Evolutionary conservation across 37 sponge, comb jelly and placozoan species (phyloP).

Genomic region (Spongia lamella): DNA sequence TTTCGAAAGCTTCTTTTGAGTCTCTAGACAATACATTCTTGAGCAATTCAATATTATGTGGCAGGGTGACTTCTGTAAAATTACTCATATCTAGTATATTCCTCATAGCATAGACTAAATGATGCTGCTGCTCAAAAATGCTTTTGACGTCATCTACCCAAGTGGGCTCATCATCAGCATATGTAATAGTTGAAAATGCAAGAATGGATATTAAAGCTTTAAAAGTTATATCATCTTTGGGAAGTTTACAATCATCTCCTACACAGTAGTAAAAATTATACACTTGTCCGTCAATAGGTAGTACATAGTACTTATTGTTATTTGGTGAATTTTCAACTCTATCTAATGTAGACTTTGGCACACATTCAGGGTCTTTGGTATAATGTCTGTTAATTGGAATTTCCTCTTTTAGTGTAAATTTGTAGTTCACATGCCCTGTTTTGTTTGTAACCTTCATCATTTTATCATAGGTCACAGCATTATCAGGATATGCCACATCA

Average conservation of each 20-base stretch:
- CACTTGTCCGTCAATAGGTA: constrained; percentile 63
- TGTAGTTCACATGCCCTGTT: neutral
- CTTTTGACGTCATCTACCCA: constrained; percentile 41
- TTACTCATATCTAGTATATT: constrained; percentile 23
- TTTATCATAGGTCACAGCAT: neutral
- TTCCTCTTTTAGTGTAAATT: neutral
- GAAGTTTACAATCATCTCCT: neutral
- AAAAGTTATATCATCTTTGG: neutral
- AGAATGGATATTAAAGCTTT: neutral
- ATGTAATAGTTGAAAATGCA: neutral
- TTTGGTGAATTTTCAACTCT: neutral
- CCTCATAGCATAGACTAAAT: constrained; percentile 14
- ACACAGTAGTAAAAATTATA: constrained; percentile 32
- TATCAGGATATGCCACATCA: neutral
- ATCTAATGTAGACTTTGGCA: neutral
- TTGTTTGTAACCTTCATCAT: neutral
- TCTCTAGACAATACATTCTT: neutral
- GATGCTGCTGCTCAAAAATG: constrained; percentile 48
- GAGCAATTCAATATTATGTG: constrained; percentile 11
- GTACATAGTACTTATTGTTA: neutral
- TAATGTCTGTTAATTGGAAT: neutral
- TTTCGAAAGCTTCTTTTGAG: neutral
- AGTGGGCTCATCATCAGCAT: constrained; percentile 1
- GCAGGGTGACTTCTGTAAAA: constrained; percentile 23
- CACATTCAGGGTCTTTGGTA: neutral